Conservation (phyloP, 2,797 vertebrate genomes). For the Crypturellus tataupa region DNA sequence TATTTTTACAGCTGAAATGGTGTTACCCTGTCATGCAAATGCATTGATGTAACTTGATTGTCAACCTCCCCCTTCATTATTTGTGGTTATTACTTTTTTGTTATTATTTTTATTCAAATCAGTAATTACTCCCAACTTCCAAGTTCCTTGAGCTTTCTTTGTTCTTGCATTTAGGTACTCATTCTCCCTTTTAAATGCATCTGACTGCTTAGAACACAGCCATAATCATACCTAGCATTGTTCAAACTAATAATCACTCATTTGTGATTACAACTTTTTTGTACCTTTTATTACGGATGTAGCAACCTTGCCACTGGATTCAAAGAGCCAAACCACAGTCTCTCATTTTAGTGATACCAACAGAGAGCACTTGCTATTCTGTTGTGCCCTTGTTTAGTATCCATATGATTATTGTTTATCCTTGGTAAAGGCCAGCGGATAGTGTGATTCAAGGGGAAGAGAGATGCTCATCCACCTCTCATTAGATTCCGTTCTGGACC, state of each 20-base stretch:
- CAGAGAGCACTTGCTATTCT: conserved; percentile 13
- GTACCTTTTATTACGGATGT: not conserved
- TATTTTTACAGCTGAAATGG: conserved; percentile 25
- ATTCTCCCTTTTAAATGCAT: conserved; percentile 1
- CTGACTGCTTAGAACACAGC: conserved; percentile 16
- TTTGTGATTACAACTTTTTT: conserved; percentile 10
- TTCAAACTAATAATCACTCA: conserved; percentile 56
- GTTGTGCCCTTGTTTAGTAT: conserved; percentile 20
- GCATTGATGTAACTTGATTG: not conserved
- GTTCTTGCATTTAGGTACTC: conserved; percentile 9
- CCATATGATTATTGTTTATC: conserved; percentile 4
- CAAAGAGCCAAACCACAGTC: not conserved
- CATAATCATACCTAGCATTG: conserved; percentile 32
- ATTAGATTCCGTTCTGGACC: not conserved
- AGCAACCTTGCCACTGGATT: conserved; percentile 16
- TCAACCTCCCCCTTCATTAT: conserved; percentile 15
- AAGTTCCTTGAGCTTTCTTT: conserved; percentile 23
- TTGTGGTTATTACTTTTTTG: conserved; percentile 29
- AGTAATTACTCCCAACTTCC: conserved; percentile 16
- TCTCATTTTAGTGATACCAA: conserved; percentile 11
- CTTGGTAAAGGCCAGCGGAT: conserved; percentile 9
- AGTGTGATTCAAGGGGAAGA: not conserved
- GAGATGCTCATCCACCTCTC: not conserved
- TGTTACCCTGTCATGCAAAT: conserved; percentile 4
- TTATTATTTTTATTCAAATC: conserved; percentile 37